These are phyloP conservation scores for Scaptomyza cyrtandrae DNA, from an alignment of 2,888 invertebrate species.

Conservation along the genomic window DNA sequence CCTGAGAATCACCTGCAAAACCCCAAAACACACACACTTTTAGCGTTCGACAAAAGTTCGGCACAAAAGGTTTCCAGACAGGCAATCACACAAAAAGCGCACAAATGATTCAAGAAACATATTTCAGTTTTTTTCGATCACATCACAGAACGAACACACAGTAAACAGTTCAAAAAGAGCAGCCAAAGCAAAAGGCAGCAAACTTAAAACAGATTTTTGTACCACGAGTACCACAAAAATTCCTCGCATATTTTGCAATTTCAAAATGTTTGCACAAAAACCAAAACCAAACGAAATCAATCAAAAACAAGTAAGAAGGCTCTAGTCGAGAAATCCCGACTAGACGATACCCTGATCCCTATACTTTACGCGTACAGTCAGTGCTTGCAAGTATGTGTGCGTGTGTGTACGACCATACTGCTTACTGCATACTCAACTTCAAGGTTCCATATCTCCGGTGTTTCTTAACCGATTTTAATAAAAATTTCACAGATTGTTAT, in stretches of 20 bases:
- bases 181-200: constrained; percentile 29
- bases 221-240: constrained; percentile 69
- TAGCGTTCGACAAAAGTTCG: constrained; percentile 61
- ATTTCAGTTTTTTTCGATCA: constrained; percentile 53
- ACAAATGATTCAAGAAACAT: constrained; percentile 30
- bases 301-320: too few species aligned
- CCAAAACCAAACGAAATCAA: constrained; percentile 42
- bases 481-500: too few species aligned
- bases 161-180: too few species aligned
- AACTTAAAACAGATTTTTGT: constrained; percentile 48
- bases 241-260: constrained; percentile 73
- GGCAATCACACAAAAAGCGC: constrained; percentile 58
- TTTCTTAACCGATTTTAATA: too few species aligned
- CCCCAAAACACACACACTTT: constrained; percentile 38
- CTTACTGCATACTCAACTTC: too few species aligned
- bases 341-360: too few species aligned
- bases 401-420: too few species aligned
- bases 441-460: too few species aligned
- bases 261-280: constrained; percentile 40
- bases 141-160: not conserved
- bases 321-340: too few species aligned
- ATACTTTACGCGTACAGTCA: too few species aligned
- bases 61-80: constrained; percentile 48
- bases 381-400: too few species aligned
- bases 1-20: constrained; percentile 46